Conservation (phyloP, 2,113 vertebrate genomes). For the Mormyrus iriodes region DNA sequence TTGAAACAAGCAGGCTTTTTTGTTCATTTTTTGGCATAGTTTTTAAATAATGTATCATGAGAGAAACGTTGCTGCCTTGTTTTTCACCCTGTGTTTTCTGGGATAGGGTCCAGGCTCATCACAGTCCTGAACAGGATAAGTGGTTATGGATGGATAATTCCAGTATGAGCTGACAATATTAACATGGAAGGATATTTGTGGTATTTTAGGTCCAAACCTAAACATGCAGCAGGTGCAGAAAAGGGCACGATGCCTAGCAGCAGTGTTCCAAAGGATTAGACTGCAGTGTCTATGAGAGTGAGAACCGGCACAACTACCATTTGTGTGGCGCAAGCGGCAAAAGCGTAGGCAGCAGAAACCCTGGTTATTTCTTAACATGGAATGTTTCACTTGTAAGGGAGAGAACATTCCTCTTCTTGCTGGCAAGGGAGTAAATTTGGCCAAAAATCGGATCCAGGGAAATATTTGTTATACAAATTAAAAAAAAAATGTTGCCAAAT, state of each 20-base stretch:
- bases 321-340: background rate
- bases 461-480: background rate
- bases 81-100: background rate
- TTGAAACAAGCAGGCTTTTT: background rate
- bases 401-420: background rate
- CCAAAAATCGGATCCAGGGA: background rate
- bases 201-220: background rate
- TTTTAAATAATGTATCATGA: background rate
- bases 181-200: background rate
- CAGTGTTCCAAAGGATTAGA: background rate
- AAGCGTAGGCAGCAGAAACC: background rate
- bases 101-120: background rate
- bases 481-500: background rate
- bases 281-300: too few species aligned
- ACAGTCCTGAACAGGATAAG: background rate
- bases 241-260: background rate
- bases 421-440: background rate
- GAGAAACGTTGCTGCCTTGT: background rate
- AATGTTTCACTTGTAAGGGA: background rate
- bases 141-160: background rate
- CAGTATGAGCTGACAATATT: background rate
- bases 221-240: background rate
- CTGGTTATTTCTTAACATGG: background rate
- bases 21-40: background rate
- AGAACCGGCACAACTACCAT: too few species aligned